These are phyloP conservation scores for Helicoverpa assulta DNA, from an alignment of 2,888 invertebrate species.

Conservation along the genomic window DNA sequence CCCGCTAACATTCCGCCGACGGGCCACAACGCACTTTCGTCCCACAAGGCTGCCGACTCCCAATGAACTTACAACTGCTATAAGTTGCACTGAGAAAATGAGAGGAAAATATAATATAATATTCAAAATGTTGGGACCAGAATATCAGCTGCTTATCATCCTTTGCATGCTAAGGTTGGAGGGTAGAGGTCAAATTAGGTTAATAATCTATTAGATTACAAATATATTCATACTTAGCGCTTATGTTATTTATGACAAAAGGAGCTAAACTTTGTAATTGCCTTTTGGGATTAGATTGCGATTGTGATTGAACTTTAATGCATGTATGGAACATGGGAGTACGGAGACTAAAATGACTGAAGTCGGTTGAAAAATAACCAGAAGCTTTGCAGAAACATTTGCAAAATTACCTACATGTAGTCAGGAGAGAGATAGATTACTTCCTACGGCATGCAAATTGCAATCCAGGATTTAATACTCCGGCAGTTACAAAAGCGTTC, in stretches of 20 bases:
- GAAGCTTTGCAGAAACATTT: no score
- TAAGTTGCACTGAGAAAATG: slow-evolving; percentile 47
- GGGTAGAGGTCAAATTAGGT: slow-evolving; percentile 24
- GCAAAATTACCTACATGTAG: not conserved
- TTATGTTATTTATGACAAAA: slow-evolving; percentile 49
- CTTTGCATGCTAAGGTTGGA: slow-evolving; percentile 23
- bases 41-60: slow-evolving; percentile 77
- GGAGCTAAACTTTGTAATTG: slow-evolving; percentile 31
- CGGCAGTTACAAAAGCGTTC: not conserved
- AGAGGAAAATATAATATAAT: slow-evolving; percentile 35
- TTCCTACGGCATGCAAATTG: no score
- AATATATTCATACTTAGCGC: slow-evolving; percentile 34
- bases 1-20: slow-evolving; percentile 79
- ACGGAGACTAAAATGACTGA: not conserved
- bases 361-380: no score
- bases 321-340: slow-evolving; percentile 1
- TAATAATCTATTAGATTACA: slow-evolving; percentile 32
- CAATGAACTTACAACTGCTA: slow-evolving; percentile 53
- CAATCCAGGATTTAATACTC: no score
- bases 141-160: slow-evolving; percentile 7
- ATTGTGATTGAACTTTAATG: slow-evolving; percentile 42
- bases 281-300: slow-evolving; percentile 31
- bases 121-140: slow-evolving; percentile 13
- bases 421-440: no score
- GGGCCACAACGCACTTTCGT: slow-evolving; percentile 79